Conservation (phyloP, 2,797 vertebrate genomes). For the Molossus alvarezi region DNA sequence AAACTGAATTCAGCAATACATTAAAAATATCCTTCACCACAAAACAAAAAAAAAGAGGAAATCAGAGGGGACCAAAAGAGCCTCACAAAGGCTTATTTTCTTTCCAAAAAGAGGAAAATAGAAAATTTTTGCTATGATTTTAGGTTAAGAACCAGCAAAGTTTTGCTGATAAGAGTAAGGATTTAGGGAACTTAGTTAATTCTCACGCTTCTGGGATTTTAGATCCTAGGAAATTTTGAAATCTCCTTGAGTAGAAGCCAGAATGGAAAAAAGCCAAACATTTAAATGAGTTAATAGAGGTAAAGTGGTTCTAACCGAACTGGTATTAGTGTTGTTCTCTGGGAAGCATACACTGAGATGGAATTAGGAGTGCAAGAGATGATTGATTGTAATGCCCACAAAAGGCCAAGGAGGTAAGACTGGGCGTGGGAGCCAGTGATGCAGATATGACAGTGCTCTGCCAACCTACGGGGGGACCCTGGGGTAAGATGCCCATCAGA, state of each 20-base stretch:
- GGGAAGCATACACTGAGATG: constrained; percentile 9
- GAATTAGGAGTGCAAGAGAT: constrained; percentile 22
- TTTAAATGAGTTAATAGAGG: constrained; percentile 18
- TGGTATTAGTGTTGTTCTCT: neutral
- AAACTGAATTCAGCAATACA: no score
- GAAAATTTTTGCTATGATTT: neutral
- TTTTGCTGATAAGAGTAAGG: constrained; percentile 3
- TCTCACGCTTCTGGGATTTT: constrained; percentile 40
- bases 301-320: neutral
- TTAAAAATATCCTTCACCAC: no score
- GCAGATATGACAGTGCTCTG: neutral
- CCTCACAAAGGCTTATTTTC: constrained; percentile 15
- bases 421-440: neutral
- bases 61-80: neutral
- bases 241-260: neutral
- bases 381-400: neutral
- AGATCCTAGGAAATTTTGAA: constrained; percentile 13
- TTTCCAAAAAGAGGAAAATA: constrained; percentile 33
- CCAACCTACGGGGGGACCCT: neutral
- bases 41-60: no score
- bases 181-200: constrained; percentile 56
- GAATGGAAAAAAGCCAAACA: neutral
- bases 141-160: neutral
- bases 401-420: neutral
- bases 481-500: neutral